Conservation (phyloP, 2,888 invertebrate species). For the Gortyna flavago region DNA sequence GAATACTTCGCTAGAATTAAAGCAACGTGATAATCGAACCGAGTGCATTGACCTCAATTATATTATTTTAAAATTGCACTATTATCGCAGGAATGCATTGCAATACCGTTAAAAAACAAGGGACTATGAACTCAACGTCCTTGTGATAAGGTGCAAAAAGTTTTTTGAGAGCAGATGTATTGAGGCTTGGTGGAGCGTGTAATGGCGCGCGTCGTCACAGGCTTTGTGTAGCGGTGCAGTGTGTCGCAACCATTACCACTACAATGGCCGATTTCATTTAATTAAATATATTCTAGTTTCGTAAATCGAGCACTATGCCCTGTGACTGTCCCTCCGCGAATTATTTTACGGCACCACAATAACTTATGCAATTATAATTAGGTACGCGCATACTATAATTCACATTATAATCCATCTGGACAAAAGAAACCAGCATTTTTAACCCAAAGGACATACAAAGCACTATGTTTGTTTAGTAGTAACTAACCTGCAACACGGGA, state of each 20-base stretch:
- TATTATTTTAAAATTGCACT: slow-evolving; percentile 56
- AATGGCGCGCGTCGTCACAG: slow-evolving; percentile 69
- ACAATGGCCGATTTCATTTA: slow-evolving; percentile 53
- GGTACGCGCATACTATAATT: not conserved
- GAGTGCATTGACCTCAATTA: slow-evolving; percentile 59
- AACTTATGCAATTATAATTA: not conserved
- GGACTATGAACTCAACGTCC: slow-evolving; percentile 70
- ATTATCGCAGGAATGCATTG: slow-evolving; percentile 50
- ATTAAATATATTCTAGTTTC: slow-evolving; percentile 57
- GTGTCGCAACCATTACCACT: slow-evolving; percentile 57
- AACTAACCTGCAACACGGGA: not conserved
- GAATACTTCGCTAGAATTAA: slow-evolving; percentile 5
- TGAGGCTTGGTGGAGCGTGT: slow-evolving; percentile 71
- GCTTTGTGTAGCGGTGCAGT: slow-evolving; percentile 52
- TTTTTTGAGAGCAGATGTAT: slow-evolving; percentile 47
- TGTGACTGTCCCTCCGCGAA: not conserved
- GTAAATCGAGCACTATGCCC: slow-evolving; percentile 12
- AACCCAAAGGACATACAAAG: not conserved
- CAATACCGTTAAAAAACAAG: slow-evolving; percentile 55
- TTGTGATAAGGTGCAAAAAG: slow-evolving; percentile 63
- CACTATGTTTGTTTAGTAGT: not conserved
- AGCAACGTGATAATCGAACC: slow-evolving; percentile 23
- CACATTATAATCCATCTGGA: not conserved
- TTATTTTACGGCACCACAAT: not conserved
- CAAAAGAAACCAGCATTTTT: not conserved